Percentiles rank a stretch among this genome's conserved stretches.
Conservation (phyloP, 2,113 vertebrate species). For the Phalacrocorax pelagicus region DNA sequence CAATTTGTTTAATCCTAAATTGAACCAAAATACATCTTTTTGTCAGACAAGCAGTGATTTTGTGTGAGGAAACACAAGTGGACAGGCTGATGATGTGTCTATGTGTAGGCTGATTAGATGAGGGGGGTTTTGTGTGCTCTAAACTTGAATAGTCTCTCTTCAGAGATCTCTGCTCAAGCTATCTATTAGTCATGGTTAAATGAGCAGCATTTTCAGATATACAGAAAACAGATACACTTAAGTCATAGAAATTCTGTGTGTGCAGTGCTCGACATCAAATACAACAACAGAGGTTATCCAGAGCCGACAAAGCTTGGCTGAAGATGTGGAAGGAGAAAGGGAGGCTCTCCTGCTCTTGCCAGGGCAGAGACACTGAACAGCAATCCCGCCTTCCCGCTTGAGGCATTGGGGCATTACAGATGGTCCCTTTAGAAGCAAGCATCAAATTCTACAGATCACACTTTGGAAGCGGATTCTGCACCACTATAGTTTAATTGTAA, state of each 20-base stretch:
- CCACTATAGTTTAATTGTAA: not conserved
- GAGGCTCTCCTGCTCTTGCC: not conserved
- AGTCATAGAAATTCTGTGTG: not conserved
- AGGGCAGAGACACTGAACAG: not conserved
- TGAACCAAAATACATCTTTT: not conserved
- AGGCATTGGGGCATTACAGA: not conserved
- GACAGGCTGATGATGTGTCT: not conserved
- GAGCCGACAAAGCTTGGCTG: not conserved
- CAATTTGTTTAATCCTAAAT: not conserved
- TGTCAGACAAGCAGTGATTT: not conserved
- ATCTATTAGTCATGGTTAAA: slow-evolving; percentile 30
- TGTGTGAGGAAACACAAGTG: not conserved
- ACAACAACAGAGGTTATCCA: not conserved
- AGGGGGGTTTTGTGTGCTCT: not conserved
- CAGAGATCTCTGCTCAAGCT: not conserved
- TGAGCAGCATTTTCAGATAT: not conserved
- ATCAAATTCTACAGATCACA: not conserved
- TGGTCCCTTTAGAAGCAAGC: not conserved
- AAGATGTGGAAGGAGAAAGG: not conserved
- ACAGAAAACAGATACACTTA: not conserved
- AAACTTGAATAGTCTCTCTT: not conserved
- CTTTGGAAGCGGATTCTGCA: not conserved
- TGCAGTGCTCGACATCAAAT: not conserved
- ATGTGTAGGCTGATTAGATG: not conserved
- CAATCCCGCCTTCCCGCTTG: not conserved